These are phyloP conservation scores for Spermophilus dauricus DNA, from an alignment of 2,113 vertebrate genomes.

Conservation along the genomic window DNA sequence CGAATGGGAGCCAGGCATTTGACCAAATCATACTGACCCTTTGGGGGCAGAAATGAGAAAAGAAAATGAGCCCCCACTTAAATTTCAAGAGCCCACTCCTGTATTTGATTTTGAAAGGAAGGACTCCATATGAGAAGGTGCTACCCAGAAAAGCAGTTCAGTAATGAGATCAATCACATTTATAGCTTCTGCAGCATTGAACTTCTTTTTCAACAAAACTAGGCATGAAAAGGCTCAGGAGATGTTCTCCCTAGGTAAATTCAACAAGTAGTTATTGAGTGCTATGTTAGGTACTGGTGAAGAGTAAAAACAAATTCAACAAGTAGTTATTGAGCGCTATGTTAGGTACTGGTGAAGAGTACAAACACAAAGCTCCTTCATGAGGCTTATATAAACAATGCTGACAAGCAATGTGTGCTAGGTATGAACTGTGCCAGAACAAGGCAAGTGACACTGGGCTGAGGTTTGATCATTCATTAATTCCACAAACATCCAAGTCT, in stretches of 20 bases:
- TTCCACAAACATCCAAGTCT: neutral
- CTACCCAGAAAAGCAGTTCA: neutral
- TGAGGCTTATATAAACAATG: neutral
- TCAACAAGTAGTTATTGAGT: neutral
- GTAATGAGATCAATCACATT: neutral
- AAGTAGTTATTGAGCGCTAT: neutral
- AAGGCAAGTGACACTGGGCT: neutral
- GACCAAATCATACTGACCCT: constrained; percentile 97
- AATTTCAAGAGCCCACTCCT: neutral
- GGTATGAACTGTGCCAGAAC: neutral
- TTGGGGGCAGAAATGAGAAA: constrained; percentile 14
- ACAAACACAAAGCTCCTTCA: neutral
- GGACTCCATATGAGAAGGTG: neutral
- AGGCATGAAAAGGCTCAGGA: neutral
- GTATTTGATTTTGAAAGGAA: neutral
- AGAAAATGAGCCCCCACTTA: neutral
- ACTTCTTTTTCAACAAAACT: neutral
- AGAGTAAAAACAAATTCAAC: neutral
- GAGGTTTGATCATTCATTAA: neutral
- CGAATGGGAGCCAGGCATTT: constrained; percentile 94
- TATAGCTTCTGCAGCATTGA: neutral
- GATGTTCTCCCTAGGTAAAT: neutral
- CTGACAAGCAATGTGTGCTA: neutral
- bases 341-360: neutral
- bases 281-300: no score